Evolutionary conservation across 2,797 vertebrate genomes (phyloP), one percentile per base, ranked within the genome.

Genomic region (Chaetodon trifasciatus): DNA sequence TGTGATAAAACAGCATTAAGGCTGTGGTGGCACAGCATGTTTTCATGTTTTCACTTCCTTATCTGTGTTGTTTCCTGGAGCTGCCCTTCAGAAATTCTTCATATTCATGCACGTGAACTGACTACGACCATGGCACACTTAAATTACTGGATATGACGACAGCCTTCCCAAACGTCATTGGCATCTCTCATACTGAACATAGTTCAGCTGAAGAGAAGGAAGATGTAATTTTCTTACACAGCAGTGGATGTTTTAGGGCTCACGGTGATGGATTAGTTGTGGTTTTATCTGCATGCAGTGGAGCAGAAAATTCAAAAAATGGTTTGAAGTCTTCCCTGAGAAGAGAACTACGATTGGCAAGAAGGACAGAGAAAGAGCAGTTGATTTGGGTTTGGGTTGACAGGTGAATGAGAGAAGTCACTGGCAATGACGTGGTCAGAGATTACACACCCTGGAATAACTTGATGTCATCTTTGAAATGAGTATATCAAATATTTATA

Each of bases 261-360:
- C 24, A 24, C 42, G 5, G 15, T 60, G 46, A 56, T 37, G 44
- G 47, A 60, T 71, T 52, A 37, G 5, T 9, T 40, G 12, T 21
- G 35, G 32, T 68, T 60, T 73, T 57, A 70, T 66, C 60, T 63
- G 56, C 39, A 62, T 35, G 49, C 60, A 70, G 16, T 55, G 21
- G 5, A 66, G 71, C 60, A 71, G 8, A 35, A 47, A 4, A 56
- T 56, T 23, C 5, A 17, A 42, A 62, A 37, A 42, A 17, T 24
- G 2, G 5, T 40, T 62, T 71, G n/a, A 68, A 46, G 15, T 7
- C 9, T 17, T 32, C n/a, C 23, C 32, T 24, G 37, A 32, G 60
- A 72, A 21, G 23, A 5, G 23, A 40, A 21, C 24, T 44, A 12
- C 58, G 56, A 67, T 76, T 61, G 42, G 32, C 4, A 56, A 55